A percentile compares a stretch with the other conserved stretches of the same genome.
Conservation (phyloP, 2,113 vertebrate genomes). For the Sylvia atricapilla region DNA sequence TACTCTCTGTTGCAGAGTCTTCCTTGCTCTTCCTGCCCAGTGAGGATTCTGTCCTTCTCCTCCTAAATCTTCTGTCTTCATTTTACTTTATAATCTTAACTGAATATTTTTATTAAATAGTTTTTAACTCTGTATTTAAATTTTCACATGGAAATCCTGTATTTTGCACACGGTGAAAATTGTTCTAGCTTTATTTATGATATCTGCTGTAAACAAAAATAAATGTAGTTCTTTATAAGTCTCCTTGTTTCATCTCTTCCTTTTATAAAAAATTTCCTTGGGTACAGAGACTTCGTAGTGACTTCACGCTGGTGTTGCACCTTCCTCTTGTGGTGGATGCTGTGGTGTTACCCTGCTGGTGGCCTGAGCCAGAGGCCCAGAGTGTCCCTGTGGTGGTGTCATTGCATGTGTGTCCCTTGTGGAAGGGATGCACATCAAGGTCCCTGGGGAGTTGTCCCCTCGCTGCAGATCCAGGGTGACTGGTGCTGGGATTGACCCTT, state of each 20-base stretch:
- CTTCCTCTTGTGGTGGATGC: slow-evolving; percentile 28
- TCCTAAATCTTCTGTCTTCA: slow-evolving; percentile 44
- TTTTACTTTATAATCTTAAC: slow-evolving; percentile 54
- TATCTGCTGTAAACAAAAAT: slow-evolving; percentile 90
- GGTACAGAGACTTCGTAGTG: not conserved
- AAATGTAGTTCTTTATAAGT: slow-evolving; percentile 85
- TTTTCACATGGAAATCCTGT: slow-evolving; percentile 77
- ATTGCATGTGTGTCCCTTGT: not conserved
- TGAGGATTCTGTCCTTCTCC: slow-evolving; percentile 77
- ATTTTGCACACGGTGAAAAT: slow-evolving; percentile 77
- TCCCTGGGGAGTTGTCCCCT: not conserved
- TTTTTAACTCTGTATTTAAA: slow-evolving; percentile 69
- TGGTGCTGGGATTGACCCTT: slow-evolving; percentile 14
- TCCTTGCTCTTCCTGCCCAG: slow-evolving; percentile 67
- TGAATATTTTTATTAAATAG: slow-evolving; percentile 55
- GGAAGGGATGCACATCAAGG: not conserved
- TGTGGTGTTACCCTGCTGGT: not conserved
- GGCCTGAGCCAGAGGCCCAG: not conserved
- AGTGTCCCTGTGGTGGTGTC: not conserved
- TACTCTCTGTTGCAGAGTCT: slow-evolving; percentile 89
- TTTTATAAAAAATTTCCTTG: slow-evolving; percentile 60
- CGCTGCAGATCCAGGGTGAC: not conserved
- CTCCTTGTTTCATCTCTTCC: slow-evolving; percentile 83
- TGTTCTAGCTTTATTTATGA: slow-evolving; percentile 85
- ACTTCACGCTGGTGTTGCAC: not conserved